A percentile compares a stretch with the other conserved stretches of the same genome.
Evolutionary conservation across 2,113 vertebrate species (phyloP).

Genomic region (Mystacornis crossleyi): DNA sequence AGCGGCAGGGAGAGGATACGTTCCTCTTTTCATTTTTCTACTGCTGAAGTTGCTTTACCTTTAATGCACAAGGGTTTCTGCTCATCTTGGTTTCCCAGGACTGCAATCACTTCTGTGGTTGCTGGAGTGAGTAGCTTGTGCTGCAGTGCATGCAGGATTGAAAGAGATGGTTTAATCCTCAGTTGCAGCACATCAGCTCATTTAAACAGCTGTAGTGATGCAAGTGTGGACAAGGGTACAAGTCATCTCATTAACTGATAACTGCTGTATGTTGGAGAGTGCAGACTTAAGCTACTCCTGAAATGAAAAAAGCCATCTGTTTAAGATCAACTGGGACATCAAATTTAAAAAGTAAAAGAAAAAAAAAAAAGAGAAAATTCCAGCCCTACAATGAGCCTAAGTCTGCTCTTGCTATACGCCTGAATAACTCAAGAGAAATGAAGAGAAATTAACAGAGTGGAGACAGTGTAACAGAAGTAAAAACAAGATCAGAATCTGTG

Average conservation of each 20-base stretch:
- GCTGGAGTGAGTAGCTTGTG: constrained; percentile 43
- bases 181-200: constrained; percentile 39
- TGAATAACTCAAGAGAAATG: not conserved
- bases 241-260: constrained; percentile 65
- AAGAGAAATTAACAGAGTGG: not conserved
- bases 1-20: not conserved
- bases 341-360: constrained; percentile 17
- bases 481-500: not conserved
- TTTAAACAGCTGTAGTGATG: not conserved
- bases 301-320: constrained; percentile 22
- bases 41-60: not conserved
- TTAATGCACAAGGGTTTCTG: not conserved
- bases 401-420: not conserved
- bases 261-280: constrained; percentile 9
- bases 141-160: constrained; percentile 50
- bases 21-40: not conserved
- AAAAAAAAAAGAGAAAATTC: not conserved
- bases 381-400: not conserved
- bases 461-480: not conserved
- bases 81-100: constrained; percentile 24
- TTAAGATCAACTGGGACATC: constrained; percentile 39
- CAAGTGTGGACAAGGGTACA: constrained; percentile 50
- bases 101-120: not conserved
- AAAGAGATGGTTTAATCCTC: constrained; percentile 29
- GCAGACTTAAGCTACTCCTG: constrained; percentile 26